Conservation (phyloP, 2,888 invertebrate genomes). For the Ophioninae sp. region DNA sequence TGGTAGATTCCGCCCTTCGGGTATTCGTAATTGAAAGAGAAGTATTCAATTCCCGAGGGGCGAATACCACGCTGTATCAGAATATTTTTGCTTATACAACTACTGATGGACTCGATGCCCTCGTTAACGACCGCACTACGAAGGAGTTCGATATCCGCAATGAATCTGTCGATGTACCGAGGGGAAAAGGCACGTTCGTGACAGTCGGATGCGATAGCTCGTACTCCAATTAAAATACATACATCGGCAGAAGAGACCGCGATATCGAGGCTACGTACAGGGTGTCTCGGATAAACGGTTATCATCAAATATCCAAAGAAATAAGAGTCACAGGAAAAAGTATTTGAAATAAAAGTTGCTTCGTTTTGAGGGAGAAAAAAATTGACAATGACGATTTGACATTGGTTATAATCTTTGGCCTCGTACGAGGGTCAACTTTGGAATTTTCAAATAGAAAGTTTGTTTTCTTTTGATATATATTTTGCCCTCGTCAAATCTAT, state of each 20-base stretch:
- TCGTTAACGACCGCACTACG: background rate
- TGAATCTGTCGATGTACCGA: background rate
- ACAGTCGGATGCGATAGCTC: background rate
- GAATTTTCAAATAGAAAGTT: no score
- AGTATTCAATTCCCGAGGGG: background rate
- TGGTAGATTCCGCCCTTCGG: background rate
- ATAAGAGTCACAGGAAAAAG: background rate
- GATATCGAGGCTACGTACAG: background rate
- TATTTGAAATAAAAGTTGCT: background rate
- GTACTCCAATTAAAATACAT: conserved; percentile 1
- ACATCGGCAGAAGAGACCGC: background rate
- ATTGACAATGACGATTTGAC: background rate
- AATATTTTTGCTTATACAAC: background rate
- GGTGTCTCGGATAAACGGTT: background rate
- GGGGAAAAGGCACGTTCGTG: background rate
- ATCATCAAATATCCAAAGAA: background rate
- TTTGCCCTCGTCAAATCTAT: background rate
- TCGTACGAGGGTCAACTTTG: no score
- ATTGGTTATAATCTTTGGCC: background rate
- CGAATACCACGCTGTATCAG: background rate
- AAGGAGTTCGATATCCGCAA: background rate
- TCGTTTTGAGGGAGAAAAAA: background rate
- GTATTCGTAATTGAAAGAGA: background rate
- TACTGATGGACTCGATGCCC: background rate
- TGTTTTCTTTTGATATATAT: no score